Percentiles rank a stretch among this genome's conserved stretches.
Evolutionary conservation across 2,797 vertebrate genomes (phyloP).

Genomic region (Poecilia gillii): DNA sequence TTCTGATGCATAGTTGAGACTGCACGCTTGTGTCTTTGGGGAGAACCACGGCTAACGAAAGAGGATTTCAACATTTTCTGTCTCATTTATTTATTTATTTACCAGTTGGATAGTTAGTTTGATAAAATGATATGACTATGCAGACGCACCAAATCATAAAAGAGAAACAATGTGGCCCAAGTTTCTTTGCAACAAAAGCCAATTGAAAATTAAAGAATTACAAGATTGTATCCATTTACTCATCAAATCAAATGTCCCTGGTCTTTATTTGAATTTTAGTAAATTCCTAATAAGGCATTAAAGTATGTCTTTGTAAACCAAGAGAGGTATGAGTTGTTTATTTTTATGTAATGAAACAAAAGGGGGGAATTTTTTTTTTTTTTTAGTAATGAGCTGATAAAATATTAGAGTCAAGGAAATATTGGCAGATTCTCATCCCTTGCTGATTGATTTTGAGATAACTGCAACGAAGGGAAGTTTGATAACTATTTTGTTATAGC

Average conservation of each 20-base stretch:
- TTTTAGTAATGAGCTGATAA: background rate
- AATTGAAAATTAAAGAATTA: background rate
- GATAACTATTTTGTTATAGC: background rate
- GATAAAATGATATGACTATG: background rate
- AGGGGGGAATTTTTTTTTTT: accelerated
- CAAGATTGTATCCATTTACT: background rate
- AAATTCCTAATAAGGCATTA: background rate
- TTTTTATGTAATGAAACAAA: background rate
- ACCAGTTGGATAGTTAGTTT: background rate
- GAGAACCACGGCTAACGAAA: background rate
- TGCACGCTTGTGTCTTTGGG: background rate
- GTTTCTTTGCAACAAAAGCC: background rate
- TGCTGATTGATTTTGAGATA: background rate
- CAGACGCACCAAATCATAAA: background rate
- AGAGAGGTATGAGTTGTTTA: background rate
- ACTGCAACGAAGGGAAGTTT: background rate
- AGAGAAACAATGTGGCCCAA: background rate
- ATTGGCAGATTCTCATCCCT: background rate
- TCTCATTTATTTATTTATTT: background rate
- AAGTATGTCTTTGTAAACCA: background rate
- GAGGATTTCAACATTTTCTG: background rate
- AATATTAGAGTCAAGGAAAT: background rate
- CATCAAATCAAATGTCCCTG: background rate
- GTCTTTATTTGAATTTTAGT: background rate
- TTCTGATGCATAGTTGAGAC: background rate